Base-by-base conservation (phyloP, 2,888 invertebrate species). In the Willowsia nigromaculata region DNA sequence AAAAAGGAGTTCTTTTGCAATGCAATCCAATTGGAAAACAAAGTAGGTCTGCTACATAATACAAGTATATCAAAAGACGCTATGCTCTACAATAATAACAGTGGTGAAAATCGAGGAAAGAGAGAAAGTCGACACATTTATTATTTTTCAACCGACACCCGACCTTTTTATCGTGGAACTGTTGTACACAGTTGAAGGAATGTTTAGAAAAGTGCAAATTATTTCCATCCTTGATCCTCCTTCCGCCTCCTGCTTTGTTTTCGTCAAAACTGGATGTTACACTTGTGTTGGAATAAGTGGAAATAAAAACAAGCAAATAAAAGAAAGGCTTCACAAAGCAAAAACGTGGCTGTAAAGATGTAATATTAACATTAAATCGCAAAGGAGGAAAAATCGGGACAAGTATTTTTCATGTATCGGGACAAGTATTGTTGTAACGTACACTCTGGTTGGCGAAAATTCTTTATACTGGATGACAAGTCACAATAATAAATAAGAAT, bases 131-230 rank as follows among this genome's bases (percentile, higher is more conserved):
- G 80, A 83, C 82, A 74, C 68, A 88, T 74, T 74, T 88, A 47
- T 82, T 88, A 86, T 88, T 76, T n/a, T 68, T 78, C 62, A 33
- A 59, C 50, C 62, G 43, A 62, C 83, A 56, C 76, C 65, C 83
- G 27, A 88, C 62, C 62, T 81, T 71, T 78, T 68, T 68, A 68
- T 68, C n/a, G 37, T 22, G 37, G 18, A 40, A 7, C 25, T 68
- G n/a, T 50, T 11, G 65, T 83, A 30, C 40, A 3, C n/a, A 5
- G 43, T 25, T 62, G 33, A 83, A 68, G 37, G 27, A 50, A 30
- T 71, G 50, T 30, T n/a, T n/a, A 71, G 68, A 83, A 83, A 65
- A 68, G 83, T 83, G 83, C 83, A 83, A 83, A 68, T 83, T 83
- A 83, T 83, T 83, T 50, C 15, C 25, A 9, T 40, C 11, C 22